Percentiles rank a stretch among this genome's conserved stretches.
Conservation (phyloP, 2,797 vertebrate genomes). For the Coreius guichenoti region DNA sequence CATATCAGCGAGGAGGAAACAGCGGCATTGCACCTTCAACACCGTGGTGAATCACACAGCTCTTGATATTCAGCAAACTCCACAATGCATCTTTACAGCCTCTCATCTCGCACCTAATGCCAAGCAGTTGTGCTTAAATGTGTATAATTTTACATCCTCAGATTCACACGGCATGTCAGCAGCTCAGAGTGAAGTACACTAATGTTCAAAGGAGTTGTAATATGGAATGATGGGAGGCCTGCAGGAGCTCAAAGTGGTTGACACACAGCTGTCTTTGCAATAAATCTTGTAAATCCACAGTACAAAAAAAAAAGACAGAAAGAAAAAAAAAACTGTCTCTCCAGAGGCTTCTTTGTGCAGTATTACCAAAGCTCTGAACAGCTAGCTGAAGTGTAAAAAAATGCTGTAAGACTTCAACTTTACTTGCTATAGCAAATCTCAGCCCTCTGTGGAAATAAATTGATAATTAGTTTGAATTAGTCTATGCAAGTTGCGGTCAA, state of each 20-base stretch:
- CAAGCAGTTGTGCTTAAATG: conserved; percentile 73
- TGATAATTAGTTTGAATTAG: conserved; percentile 52
- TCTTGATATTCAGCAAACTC: conserved; percentile 71
- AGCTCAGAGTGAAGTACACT: conserved; percentile 76
- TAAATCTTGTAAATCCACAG: conserved; percentile 84
- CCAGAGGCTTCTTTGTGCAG: conserved; percentile 71
- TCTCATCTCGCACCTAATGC: conserved; percentile 71
- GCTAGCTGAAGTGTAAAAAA: conserved; percentile 57
- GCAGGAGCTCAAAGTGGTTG: conserved; percentile 75
- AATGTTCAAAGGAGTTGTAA: conserved; percentile 83
- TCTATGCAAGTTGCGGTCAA: conserved; percentile 15
- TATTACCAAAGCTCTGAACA: conserved; percentile 71
- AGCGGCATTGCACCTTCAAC: conserved; percentile 44
- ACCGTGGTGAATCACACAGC: conserved; percentile 65
- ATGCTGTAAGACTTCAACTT: conserved; percentile 57
- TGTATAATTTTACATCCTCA: conserved; percentile 79
- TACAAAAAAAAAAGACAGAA: conserved; percentile 54
- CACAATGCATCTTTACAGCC: conserved; percentile 66
- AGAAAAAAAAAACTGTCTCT: conserved; percentile 58
- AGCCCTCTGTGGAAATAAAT: conserved; percentile 27
- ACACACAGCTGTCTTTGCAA: conserved; percentile 84
- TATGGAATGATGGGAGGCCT: conserved; percentile 79
- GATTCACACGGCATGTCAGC: conserved; percentile 81
- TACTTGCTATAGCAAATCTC: conserved; percentile 36
- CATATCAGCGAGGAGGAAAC: conserved; percentile 38